Conservation (phyloP, 1,140 invertebrate genomes). For the Leptonema lineaticorne region DNA sequence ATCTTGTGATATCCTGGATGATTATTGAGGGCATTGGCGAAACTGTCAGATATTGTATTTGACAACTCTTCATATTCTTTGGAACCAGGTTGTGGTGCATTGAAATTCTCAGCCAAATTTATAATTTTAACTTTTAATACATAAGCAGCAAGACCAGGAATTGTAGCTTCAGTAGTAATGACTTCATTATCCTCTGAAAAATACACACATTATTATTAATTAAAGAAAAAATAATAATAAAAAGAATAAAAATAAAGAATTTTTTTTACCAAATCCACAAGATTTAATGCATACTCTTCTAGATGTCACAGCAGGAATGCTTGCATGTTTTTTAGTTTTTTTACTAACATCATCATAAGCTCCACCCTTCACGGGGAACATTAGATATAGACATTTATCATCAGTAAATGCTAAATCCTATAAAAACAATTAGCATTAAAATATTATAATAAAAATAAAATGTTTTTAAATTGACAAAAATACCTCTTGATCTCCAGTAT, state of each 20-base stretch:
- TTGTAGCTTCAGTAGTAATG: conserved; percentile 59
- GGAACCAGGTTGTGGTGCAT: conserved; percentile 66
- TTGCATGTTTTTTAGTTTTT: conserved; percentile 80
- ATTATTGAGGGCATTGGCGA: conserved; percentile 63
- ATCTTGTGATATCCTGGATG: conserved; percentile 74
- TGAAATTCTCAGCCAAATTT: conserved; percentile 74
- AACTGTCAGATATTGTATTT: conserved; percentile 64
- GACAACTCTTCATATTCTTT: conserved; percentile 74
- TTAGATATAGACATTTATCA: conserved; percentile 80
- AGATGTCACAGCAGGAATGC: conserved; percentile 73
- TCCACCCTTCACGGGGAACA: conserved; percentile 86
- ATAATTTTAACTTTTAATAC: conserved; percentile 72
- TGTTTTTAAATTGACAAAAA: neutral
- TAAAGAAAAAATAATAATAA: conserved; percentile 6
- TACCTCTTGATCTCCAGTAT: conserved; percentile 73
- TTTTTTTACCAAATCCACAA: conserved; percentile 67
- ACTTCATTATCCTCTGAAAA: conserved; percentile 55
- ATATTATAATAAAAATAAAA: conserved; percentile 21
- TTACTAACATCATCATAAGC: conserved; percentile 80
- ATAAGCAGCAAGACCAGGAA: conserved; percentile 61
- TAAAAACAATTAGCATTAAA: conserved; percentile 26
- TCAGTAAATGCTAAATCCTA: conserved; percentile 82
- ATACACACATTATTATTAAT: neutral
- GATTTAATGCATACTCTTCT: conserved; percentile 81
- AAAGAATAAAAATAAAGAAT: neutral